phyloP scores from a whole-genome alignment of 2,797 vertebrate genomes.

The Melanotaenia pygmaea region DNA sequence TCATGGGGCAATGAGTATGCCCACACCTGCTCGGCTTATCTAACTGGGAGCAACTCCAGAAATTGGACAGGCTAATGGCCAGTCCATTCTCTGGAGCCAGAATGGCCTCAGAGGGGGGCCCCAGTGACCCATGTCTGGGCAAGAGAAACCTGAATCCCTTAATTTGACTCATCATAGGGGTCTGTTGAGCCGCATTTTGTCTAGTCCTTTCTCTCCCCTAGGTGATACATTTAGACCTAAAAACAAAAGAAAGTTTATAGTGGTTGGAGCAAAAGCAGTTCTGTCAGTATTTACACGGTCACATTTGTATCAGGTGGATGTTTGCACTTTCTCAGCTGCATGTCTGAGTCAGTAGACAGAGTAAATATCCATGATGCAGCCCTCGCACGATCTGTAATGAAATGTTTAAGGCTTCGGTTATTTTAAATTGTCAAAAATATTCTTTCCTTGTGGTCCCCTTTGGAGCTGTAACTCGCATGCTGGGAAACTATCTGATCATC shows the following conservation, averaged over 20 bases:
- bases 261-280: not conserved
- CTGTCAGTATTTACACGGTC: not conserved
- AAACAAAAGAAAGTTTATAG: not conserved
- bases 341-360: not conserved
- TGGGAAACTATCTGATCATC: not conserved
- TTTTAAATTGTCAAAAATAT: not conserved
- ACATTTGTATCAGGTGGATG: not conserved
- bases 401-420: not conserved
- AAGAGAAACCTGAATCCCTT: no score
- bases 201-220: no score
- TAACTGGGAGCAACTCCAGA: no score
- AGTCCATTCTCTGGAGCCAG: no score
- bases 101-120: no score
- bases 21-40: no score
- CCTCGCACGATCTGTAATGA: not conserved
- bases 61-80: no score
- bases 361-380: not conserved
- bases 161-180: no score
- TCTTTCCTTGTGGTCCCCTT: not conserved
- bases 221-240: not conserved
- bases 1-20: no score
- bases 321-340: not conserved
- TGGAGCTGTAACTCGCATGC: not conserved
- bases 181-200: no score
- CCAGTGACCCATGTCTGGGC: no score